Conservation (phyloP, 1,140 invertebrate genomes). For the Drosophila biarmipes region DNA sequence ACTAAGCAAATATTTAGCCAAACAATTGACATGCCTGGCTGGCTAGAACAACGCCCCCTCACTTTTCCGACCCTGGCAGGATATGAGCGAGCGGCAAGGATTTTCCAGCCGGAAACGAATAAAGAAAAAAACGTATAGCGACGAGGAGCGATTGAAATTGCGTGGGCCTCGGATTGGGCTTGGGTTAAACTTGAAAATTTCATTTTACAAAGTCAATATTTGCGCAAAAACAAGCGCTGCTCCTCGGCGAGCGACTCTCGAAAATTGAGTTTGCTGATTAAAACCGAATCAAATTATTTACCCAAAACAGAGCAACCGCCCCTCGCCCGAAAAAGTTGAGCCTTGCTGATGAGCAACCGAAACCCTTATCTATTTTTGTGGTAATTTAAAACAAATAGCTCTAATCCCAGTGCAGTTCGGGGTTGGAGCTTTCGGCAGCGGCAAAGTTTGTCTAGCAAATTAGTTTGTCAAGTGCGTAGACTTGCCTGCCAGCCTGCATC, state of each 20-base stretch:
- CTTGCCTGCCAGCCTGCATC: slow-evolving; percentile 25
- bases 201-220: slow-evolving; percentile 84
- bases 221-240: slow-evolving; percentile 53
- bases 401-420: slow-evolving; percentile 48
- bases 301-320: slow-evolving; percentile 49
- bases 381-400: slow-evolving; percentile 83
- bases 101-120: slow-evolving; percentile 40
- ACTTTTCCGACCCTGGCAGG: slow-evolving; percentile 46
- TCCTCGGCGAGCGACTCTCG: slow-evolving; percentile 29
- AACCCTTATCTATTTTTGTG: slow-evolving; percentile 79
- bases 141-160: slow-evolving; percentile 28
- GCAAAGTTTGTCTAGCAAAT: slow-evolving; percentile 77
- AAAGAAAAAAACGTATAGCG: slow-evolving; percentile 35
- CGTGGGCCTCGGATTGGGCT: slow-evolving; percentile 46
- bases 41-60: slow-evolving; percentile 55
- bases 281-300: slow-evolving; percentile 83
- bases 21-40: slow-evolving; percentile 79
- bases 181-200: slow-evolving; percentile 83
- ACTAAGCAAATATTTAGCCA: slow-evolving; percentile 77
- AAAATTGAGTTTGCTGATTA: slow-evolving; percentile 78
- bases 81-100: slow-evolving; percentile 73
- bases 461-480: slow-evolving; percentile 79
- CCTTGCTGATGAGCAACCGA: slow-evolving; percentile 12
- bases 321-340: slow-evolving; percentile 9
- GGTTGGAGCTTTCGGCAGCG: slow-evolving; percentile 20